These are phyloP conservation scores for Pangasius larnaudii DNA, from an alignment of 2,797 vertebrate species.

Conservation along the genomic window DNA sequence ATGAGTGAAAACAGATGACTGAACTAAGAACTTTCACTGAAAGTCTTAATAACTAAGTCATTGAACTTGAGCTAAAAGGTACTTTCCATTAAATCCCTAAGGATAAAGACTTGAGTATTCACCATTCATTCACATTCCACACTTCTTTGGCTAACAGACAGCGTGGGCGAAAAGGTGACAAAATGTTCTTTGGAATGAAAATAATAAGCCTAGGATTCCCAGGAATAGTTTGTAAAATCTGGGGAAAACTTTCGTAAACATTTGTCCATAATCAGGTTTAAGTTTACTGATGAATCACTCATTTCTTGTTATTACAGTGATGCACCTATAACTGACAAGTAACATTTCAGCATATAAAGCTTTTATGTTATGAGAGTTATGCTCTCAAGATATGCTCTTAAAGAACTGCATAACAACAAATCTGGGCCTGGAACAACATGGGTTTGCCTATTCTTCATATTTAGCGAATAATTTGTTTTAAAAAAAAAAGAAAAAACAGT, in stretches of 20 bases:
- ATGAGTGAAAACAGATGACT: constrained; percentile 2
- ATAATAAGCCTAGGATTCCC: background rate
- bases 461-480: background rate
- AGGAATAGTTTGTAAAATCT: background rate
- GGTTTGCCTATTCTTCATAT: background rate
- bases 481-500: background rate
- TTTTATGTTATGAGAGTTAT: too few species aligned
- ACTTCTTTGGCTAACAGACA: constrained; percentile 22
- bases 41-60: background rate
- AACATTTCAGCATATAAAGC: background rate
- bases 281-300: background rate
- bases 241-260: background rate
- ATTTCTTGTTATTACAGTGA: background rate
- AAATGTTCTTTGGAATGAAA: constrained; percentile 40
- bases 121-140: constrained; percentile 28
- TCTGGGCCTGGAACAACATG: background rate
- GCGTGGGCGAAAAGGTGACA: constrained; percentile 37
- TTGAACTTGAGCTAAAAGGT: background rate
- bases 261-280: background rate
- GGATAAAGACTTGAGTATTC: constrained; percentile 12
- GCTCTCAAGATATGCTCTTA: too few species aligned
- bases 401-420: background rate
- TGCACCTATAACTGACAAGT: background rate
- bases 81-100: background rate
- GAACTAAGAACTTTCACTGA: background rate